phyloP scores from a whole-genome alignment of 2,113 vertebrate species.

The Microcebus murinus region DNA sequence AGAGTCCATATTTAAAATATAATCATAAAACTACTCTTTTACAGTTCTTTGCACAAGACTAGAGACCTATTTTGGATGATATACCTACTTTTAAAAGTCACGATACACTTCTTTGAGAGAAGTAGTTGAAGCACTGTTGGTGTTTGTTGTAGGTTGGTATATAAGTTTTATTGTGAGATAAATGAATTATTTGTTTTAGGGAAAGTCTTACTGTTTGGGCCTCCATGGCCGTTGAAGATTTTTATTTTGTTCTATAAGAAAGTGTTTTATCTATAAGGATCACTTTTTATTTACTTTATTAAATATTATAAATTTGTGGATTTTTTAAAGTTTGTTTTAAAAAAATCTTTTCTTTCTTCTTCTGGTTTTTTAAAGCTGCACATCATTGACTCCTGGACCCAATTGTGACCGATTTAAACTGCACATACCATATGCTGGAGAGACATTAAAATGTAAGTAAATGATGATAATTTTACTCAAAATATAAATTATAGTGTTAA shows the following conservation, averaged over 20 bases:
- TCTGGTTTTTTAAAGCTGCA: conserved; percentile 88
- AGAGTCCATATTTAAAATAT: conserved; percentile 62
- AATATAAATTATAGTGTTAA: background rate
- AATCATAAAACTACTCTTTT: conserved; percentile 40
- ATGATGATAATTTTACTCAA: background rate
- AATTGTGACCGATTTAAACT: conserved; percentile 99
- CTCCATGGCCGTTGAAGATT: background rate
- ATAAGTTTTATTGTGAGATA: background rate
- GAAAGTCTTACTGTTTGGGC: background rate
- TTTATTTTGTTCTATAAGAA: conserved; percentile 26
- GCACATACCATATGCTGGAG: conserved; percentile 98
- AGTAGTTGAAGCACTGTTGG: background rate
- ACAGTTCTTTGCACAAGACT: conserved; percentile 58
- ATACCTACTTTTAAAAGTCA: conserved; percentile 51
- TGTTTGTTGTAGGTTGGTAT: conserved; percentile 41
- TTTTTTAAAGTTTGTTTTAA: background rate
- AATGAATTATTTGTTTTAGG: conserved; percentile 9
- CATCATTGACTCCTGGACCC: conserved; percentile 95
- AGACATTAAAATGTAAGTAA: conserved; percentile 98
- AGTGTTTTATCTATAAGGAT: conserved; percentile 23
- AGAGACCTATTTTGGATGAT: conserved; percentile 54
- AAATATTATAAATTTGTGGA: conserved; percentile 21
- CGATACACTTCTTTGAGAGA: background rate
- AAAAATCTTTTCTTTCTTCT: background rate
- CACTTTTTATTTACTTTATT: conserved; percentile 51